A percentile compares a stretch with the other conserved stretches of the same genome.
phyloP scores from a whole-genome alignment of 2,797 vertebrate genomes.

The Tolypeutes matacus region DNA sequence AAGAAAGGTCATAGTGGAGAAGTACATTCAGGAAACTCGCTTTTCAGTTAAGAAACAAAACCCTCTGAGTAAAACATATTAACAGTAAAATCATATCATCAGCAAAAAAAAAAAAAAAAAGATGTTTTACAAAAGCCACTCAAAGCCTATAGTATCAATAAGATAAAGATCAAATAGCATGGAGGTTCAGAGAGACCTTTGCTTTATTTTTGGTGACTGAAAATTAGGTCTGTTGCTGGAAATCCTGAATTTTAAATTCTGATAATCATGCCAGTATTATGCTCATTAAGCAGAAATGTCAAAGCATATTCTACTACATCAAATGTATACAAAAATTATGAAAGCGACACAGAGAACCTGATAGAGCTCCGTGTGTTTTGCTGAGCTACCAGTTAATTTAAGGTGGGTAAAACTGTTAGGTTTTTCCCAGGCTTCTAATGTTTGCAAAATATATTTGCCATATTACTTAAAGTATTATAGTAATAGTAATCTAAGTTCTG shows the following conservation, averaged over 20 bases:
- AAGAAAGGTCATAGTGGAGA: background rate
- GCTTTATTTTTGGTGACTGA: background rate
- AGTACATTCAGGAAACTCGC: background rate
- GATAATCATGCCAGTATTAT: background rate
- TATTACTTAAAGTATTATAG: conserved; percentile 12
- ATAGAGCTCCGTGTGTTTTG: background rate
- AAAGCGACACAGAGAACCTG: background rate
- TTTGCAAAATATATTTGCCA: conserved; percentile 24
- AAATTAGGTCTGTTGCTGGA: background rate
- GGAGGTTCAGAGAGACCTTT: background rate
- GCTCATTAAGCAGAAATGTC: background rate
- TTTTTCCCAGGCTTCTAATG: conserved; percentile 22
- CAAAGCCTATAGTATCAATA: background rate
- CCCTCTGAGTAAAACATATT: background rate
- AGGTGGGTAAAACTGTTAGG: background rate
- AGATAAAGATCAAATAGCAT: conserved; percentile 12
- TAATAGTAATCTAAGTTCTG: background rate
- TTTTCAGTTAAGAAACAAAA: background rate
- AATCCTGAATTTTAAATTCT: conserved; percentile 53
- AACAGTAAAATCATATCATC: background rate
- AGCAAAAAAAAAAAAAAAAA: background rate
- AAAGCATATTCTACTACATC: background rate
- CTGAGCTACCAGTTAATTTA: background rate
- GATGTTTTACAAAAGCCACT: conserved; percentile 15
- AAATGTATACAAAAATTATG: background rate